Evolutionary conservation across 2,797 vertebrate genomes (phyloP).

Genomic region (Sciaenops ocellatus): DNA sequence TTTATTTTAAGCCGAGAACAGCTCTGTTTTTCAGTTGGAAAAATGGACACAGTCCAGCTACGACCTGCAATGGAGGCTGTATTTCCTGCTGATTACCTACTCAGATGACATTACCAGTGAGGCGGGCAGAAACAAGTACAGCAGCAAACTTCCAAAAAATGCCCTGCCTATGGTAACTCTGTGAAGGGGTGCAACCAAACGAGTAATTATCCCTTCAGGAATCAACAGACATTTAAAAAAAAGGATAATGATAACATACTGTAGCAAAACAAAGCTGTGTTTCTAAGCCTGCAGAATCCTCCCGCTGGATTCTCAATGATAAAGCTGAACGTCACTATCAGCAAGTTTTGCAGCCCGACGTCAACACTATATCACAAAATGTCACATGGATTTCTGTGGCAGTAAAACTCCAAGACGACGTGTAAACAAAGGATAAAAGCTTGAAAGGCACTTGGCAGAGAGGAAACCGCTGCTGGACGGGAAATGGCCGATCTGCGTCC

Average conservation of each 20-base stretch:
- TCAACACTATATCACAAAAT: neutral
- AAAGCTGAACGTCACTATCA: neutral
- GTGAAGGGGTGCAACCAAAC: slow-evolving; percentile 25
- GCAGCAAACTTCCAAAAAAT: slow-evolving; percentile 25
- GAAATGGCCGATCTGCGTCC: slow-evolving; percentile 19
- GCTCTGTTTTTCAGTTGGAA: slow-evolving; percentile 8
- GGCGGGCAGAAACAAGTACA: slow-evolving; percentile 25
- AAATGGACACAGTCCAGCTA: slow-evolving; percentile 21
- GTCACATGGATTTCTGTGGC: neutral
- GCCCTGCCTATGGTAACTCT: neutral
- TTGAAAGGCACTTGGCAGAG: neutral
- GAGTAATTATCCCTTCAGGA: slow-evolving; percentile 55
- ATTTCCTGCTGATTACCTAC: slow-evolving; percentile 55
- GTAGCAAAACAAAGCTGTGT: slow-evolving; percentile 13
- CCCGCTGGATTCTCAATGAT: neutral
- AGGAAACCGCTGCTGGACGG: neutral
- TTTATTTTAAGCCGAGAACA: slow-evolving; percentile 14
- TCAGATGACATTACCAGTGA: slow-evolving; percentile 46
- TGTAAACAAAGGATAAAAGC: neutral
- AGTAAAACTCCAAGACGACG: neutral
- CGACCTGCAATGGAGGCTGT: slow-evolving; percentile 17
- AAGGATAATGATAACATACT: slow-evolving; percentile 30
- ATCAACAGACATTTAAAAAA: slow-evolving; percentile 38
- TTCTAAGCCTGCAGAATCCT: neutral
- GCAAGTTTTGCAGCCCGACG: neutral